phyloP scores from a whole-genome alignment of 37 sponge, comb jelly and placozoan species.

The Halisarca cf. caerulea region DNA sequence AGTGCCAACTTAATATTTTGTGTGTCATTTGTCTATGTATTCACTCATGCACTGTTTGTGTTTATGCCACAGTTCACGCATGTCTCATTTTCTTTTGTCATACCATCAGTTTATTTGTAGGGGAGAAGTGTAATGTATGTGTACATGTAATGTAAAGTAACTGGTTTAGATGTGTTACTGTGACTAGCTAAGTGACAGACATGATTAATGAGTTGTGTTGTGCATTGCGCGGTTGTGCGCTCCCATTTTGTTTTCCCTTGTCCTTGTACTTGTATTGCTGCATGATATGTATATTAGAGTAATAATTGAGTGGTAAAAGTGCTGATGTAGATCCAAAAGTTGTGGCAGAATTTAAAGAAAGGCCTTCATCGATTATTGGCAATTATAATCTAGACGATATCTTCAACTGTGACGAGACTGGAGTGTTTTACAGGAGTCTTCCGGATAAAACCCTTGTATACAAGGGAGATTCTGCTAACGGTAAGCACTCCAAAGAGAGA shows the following conservation, averaged over 20 bases:
- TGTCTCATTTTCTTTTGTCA: neutral
- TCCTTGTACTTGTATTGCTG: no score
- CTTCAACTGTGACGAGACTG: neutral
- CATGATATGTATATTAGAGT: no score
- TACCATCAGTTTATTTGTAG: neutral
- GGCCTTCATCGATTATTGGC: neutral
- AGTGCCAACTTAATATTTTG: neutral
- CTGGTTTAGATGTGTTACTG: no score
- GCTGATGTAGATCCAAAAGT: neutral
- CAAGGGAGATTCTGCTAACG: neutral
- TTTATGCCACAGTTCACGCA: neutral
- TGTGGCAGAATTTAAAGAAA: neutral
- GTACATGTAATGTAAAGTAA: neutral
- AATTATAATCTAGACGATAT: neutral
- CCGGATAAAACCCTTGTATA: neutral
- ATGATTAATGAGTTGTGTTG: no score
- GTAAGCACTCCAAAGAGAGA: neutral
- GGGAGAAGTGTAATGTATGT: conserved; percentile 18
- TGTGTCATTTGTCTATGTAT: neutral
- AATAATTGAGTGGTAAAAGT: no score
- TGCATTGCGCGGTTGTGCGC: no score
- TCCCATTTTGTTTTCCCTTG: no score
- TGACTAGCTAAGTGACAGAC: no score
- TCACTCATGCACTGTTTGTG: neutral
- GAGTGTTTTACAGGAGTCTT: neutral